phyloP scores from a whole-genome alignment of 2,888 invertebrate species.

The Morpho helenor region DNA sequence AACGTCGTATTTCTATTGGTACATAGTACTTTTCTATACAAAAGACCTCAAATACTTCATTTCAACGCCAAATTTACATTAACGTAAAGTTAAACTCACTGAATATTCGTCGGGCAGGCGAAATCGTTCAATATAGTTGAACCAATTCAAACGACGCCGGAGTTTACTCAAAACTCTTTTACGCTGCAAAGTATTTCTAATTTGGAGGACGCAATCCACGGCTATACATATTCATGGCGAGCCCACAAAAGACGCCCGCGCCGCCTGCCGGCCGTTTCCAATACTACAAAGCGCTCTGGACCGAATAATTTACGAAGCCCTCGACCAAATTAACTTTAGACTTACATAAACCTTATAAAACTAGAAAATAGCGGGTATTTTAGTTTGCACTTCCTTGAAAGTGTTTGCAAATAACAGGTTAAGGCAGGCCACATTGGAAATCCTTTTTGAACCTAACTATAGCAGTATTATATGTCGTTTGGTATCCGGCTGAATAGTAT shows the following conservation, averaged over 20 bases:
- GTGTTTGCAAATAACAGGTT: conserved; percentile 22
- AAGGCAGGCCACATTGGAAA: conserved; percentile 26
- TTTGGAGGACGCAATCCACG: conserved; percentile 4
- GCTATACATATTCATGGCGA: conserved; percentile 4
- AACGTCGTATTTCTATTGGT: too few relatives aligned
- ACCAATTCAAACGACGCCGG: too few relatives aligned
- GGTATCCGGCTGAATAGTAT: too few relatives aligned
- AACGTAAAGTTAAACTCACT: too few relatives aligned
- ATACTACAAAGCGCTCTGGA: conserved; percentile 28
- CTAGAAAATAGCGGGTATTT: conserved; percentile 9
- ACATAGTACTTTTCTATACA: too few relatives aligned
- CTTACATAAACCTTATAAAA: conserved; percentile 6
- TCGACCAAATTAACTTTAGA: conserved; percentile 18
- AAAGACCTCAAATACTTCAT: too few relatives aligned
- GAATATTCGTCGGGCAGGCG: too few relatives aligned
- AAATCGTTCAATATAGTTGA: too few relatives aligned
- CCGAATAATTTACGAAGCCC: conserved; percentile 33
- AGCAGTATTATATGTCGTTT: conserved; percentile 9
- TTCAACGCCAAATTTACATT: too few relatives aligned
- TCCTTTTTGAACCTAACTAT: conserved; percentile 21
- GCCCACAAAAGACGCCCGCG: conserved; percentile 20
- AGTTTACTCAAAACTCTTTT: neutral
- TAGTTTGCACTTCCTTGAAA: neutral
- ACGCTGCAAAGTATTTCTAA: neutral
- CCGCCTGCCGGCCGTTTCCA: conserved; percentile 22